Evolutionary conservation across 2,113 vertebrate species (phyloP).

Genomic region (Meleagris gallopavo): DNA sequence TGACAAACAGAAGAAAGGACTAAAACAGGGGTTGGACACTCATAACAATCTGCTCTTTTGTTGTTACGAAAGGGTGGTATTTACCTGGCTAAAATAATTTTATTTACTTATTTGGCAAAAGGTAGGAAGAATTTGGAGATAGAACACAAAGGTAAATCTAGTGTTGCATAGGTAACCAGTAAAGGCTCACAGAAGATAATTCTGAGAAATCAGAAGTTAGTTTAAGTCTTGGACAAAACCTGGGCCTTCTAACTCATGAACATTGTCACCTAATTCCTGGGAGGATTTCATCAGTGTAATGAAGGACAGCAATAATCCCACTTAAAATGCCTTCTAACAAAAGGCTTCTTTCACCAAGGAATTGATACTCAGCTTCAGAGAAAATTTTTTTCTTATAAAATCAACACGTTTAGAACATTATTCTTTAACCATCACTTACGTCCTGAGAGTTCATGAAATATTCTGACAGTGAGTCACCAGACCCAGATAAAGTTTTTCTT

Average conservation of each 20-base stretch:
- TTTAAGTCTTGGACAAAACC: neutral
- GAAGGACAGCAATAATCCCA: conserved; percentile 21
- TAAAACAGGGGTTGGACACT: neutral
- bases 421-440: neutral
- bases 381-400: neutral
- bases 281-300: neutral
- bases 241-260: conserved; percentile 25
- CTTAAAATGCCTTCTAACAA: neutral
- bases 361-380: neutral
- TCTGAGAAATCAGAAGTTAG: neutral
- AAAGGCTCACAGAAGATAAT: neutral
- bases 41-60: neutral
- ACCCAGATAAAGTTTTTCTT: neutral
- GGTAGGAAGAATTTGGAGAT: neutral
- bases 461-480: neutral
- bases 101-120: neutral
- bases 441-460: neutral
- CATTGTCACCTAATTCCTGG: neutral
- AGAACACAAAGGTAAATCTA: neutral
- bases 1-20: neutral
- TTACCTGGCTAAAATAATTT: neutral
- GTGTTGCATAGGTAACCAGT: neutral
- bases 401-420: neutral
- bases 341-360: neutral
- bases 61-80: neutral